Evolutionary conservation across 2,888 invertebrate genomes (phyloP), one percentile per base, ranked within the genome.

Genomic region (Gastracanthus pulcherrimus): DNA sequence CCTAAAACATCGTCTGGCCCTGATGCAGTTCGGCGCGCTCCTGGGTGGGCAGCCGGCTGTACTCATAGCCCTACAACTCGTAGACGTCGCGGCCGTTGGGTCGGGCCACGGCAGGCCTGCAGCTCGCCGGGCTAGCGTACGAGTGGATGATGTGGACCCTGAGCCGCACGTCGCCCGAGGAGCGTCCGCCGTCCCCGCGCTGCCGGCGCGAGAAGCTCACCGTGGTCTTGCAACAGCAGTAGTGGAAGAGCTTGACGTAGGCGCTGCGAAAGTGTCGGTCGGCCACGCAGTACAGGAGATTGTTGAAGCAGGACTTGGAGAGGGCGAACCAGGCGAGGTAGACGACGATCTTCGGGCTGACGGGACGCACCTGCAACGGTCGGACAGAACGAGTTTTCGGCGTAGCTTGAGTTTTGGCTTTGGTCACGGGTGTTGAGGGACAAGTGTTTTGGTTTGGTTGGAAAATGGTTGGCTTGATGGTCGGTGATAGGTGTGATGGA

Each of bases 171-270:
- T 95, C 94, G 41, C 81, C 81, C 29, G 78, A 81, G 1, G 80
- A 72, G 6, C 80, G 78, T 3, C 94, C 93, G 0, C 94, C 92
- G 51, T 93, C 93, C 74, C 93, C 91, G 45, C 95, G 91, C 76
- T 94, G 93, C 58, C 95, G 93, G 80, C 94, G 91, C 6, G 94
- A 93, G 85, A 95, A 95, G 1, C 95, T 94, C 31, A 95, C 94
- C 5, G 95, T 94, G 9, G 94, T 96, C 90, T 96, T 96, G 92
- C 96, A 96, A 89, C 95, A 96, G 88, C 96, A 96, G 87, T 96
- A 97, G 87, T 95, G 95, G 88, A 96, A 96, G 9, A 96, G 92
- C 87, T 95, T 94, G 16, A 94, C 92, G 89, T 95, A 96, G 6
- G 96, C 95, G 80, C 93, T 93, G 48, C 96, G 93, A 88, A 96